phyloP scores from a whole-genome alignment of 2,888 invertebrate genomes.

The Hyposoter didymator region DNA sequence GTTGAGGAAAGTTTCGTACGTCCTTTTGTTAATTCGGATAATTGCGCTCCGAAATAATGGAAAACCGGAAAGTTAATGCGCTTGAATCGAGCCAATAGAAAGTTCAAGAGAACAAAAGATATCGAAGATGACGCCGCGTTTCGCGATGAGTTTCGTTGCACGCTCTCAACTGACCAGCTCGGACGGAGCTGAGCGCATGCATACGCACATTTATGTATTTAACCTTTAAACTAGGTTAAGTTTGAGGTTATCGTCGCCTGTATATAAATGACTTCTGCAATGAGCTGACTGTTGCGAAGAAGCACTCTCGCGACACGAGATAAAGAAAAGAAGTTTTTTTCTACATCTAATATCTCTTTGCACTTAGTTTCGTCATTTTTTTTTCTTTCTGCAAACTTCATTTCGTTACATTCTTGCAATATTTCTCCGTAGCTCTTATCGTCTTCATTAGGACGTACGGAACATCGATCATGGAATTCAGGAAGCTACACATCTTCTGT shows the following conservation, averaged over 20 bases:
- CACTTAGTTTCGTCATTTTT: not conserved
- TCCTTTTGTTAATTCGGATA: not conserved
- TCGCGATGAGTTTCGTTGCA: constrained; percentile 31
- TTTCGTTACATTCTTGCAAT: constrained; percentile 9
- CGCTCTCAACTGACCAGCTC: constrained; percentile 45
- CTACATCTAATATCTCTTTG: not conserved
- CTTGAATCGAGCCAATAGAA: not conserved
- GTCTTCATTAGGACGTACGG: not conserved
- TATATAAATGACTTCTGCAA: constrained; percentile 17
- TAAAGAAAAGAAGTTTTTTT: not conserved
- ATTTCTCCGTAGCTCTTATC: not conserved
- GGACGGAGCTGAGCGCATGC: not conserved
- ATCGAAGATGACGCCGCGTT: constrained; percentile 17
- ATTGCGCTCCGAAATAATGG: not conserved
- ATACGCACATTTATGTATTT: constrained; percentile 30
- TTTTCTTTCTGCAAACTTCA: not conserved
- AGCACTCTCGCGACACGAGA: constrained; percentile 29
- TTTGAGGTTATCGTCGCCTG: constrained; percentile 62
- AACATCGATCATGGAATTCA: not conserved
- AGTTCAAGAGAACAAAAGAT: constrained; percentile 9
- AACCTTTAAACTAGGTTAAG: constrained; percentile 60
- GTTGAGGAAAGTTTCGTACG: not conserved
- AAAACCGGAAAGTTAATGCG: not conserved
- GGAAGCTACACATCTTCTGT: not conserved
- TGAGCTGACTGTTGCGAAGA: constrained; percentile 16